Evolutionary conservation across 2,797 vertebrate genomes (phyloP), one percentile per base, ranked within the genome.

Genomic region (Myioborus melanocephalus): DNA sequence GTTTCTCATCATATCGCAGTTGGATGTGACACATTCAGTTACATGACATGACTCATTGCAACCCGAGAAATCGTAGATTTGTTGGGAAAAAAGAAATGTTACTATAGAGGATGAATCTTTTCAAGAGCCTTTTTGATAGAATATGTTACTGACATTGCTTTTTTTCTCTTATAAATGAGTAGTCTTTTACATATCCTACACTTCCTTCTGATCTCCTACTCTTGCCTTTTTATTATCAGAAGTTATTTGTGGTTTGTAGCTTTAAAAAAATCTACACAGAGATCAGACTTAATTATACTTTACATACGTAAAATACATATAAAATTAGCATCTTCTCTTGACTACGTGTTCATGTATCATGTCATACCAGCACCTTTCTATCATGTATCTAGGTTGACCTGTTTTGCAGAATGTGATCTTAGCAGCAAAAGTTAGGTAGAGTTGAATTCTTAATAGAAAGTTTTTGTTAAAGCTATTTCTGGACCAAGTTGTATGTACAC

Each of bases 1-100:
- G 59, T 90, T 96, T 96, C 93, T 96, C 92, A 94, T 95, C 93
- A 84, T 95, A 87, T 83, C 23, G 8, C 83, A 94, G 92, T 90
- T 91, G 86, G 83, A 87, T 92, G 50, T 94, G 93, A 91, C 87
- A 94, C 90, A 68, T 95, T 92, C 89, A 63, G 83, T 97, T 95
- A 88, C 69, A 91, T 81, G 93, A 91, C 93, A 85, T 94, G 91
- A 95, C 79, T 94, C 86, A 88, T 28, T 92, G 78, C 83, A 96
- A 94, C 75, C 77, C 81, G 89, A 94, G 73, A 97, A 95, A 88
- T 94, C 27, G 13, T 79, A 89, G 73, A 91, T 47, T 95, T 81
- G 43, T 85, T 90, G 39, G 56, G 24, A 87, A 92, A 94, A 93
- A 96, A 65, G 46, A 77, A 77, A 86, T 56, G 55, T 85, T 94